These are phyloP conservation scores for Diarsia rubi DNA, from an alignment of 2,888 invertebrate species.

Conservation along the genomic window DNA sequence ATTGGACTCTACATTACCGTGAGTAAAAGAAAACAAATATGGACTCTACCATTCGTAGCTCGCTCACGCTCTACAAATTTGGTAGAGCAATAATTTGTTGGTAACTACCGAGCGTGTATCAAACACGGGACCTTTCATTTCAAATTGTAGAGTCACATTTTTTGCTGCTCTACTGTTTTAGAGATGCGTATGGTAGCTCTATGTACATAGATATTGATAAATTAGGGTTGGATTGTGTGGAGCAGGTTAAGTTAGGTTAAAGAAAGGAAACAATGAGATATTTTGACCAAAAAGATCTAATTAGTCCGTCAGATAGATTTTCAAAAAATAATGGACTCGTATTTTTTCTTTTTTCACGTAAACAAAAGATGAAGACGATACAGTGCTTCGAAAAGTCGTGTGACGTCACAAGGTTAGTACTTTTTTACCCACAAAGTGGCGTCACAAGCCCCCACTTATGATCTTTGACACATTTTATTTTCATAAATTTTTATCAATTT, in stretches of 20 bases:
- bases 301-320: too few relatives aligned
- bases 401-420: too few relatives aligned
- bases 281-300: too few relatives aligned
- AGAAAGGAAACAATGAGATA: background rate
- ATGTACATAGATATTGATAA: constrained; percentile 42
- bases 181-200: constrained; percentile 70
- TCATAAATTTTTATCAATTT: too few relatives aligned
- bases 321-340: too few relatives aligned
- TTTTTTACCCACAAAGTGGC: too few relatives aligned
- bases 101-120: constrained; percentile 76
- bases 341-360: too few relatives aligned
- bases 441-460: too few relatives aligned
- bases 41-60: constrained; percentile 38
- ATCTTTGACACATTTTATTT: too few relatives aligned
- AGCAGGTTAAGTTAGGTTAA: constrained; percentile 18
- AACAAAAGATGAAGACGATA: too few relatives aligned
- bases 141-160: constrained; percentile 75
- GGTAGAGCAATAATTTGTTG: constrained; percentile 66
- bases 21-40: constrained; percentile 55
- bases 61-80: constrained; percentile 56
- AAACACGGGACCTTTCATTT: constrained; percentile 80
- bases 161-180: constrained; percentile 79
- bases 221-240: constrained; percentile 44
- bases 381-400: too few relatives aligned
- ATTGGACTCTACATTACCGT: constrained; percentile 38